Percentiles rank a stretch among this genome's conserved stretches.
Evolutionary conservation across 2,113 vertebrate genomes (phyloP).

Genomic region (Phodopus roborovskii): DNA sequence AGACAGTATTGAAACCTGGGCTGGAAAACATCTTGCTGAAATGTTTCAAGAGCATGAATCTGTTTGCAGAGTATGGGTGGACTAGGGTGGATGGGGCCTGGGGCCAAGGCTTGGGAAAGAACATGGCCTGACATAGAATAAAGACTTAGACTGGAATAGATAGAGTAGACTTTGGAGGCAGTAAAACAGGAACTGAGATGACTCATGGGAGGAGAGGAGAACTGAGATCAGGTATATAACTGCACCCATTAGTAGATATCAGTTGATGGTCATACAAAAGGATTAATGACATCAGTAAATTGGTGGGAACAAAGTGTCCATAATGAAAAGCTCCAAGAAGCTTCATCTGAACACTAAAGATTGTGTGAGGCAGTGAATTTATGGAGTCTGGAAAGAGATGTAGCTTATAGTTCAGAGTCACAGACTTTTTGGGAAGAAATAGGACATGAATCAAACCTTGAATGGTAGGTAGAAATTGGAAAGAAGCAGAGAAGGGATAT

Average conservation of each 20-base stretch:
- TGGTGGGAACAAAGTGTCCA: background rate
- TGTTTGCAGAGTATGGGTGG: background rate
- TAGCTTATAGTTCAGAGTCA: background rate
- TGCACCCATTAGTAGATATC: background rate
- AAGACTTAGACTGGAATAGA: background rate
- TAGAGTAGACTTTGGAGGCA: background rate
- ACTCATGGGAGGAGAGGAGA: background rate
- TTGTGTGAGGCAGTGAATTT: background rate
- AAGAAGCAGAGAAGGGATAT: background rate
- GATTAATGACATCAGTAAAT: background rate
- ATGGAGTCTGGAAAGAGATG: background rate
- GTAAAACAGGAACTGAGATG: background rate
- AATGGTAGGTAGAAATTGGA: background rate
- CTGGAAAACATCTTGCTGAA: background rate
- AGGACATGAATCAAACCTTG: background rate
- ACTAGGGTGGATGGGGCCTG: background rate
- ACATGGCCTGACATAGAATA: background rate
- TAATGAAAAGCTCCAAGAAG: background rate
- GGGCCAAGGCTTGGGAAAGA: background rate
- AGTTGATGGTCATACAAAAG: background rate
- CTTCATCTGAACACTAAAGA: background rate
- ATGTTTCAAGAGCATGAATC: background rate
- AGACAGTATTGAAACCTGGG: background rate
- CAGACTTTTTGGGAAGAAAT: background rate
- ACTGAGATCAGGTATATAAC: background rate